Evolutionary conservation across 1,140 invertebrate genomes (phyloP).

Genomic region (Heliconius eleuchia): DNA sequence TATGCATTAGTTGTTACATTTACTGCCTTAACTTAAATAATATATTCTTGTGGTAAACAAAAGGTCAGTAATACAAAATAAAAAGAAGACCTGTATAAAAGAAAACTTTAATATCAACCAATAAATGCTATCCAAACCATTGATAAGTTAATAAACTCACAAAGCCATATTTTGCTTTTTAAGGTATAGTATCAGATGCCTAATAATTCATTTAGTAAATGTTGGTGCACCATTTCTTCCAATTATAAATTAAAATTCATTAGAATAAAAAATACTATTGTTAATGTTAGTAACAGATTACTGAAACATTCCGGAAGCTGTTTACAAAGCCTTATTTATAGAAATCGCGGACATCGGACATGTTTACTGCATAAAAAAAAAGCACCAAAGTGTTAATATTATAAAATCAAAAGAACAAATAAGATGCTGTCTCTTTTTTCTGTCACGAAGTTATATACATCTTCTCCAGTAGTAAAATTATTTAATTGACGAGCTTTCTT

Average conservation of each 20-base stretch:
- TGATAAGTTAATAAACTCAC: not conserved
- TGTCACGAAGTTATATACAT: constrained; percentile 43
- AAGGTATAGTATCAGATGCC: not conserved
- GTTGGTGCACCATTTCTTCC: constrained; percentile 66
- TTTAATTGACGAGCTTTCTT: constrained; percentile 26
- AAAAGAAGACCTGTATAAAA: not conserved
- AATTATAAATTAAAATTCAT: constrained; percentile 13
- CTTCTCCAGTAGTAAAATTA: constrained; percentile 18
- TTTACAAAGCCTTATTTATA: constrained; percentile 77
- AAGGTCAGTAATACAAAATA: not conserved
- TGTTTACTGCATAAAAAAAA: constrained; percentile 54
- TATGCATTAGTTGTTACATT: not conserved
- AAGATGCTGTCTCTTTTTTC: constrained; percentile 13
- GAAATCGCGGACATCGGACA: constrained; percentile 64
- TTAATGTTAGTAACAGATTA: constrained; percentile 74
- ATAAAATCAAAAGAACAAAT: constrained; percentile 31
- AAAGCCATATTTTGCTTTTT: not conserved
- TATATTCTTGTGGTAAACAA: not conserved
- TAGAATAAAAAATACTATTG: constrained; percentile 40
- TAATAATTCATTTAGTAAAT: constrained; percentile 12
- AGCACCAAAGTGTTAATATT: constrained; percentile 71
- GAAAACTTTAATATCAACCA: constrained; percentile 1
- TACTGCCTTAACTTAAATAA: not conserved
- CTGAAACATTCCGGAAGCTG: constrained; percentile 79
- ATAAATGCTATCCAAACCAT: not conserved